phyloP scores from a whole-genome alignment of 2,113 vertebrate species.

The Saimiri boliviensis region DNA sequence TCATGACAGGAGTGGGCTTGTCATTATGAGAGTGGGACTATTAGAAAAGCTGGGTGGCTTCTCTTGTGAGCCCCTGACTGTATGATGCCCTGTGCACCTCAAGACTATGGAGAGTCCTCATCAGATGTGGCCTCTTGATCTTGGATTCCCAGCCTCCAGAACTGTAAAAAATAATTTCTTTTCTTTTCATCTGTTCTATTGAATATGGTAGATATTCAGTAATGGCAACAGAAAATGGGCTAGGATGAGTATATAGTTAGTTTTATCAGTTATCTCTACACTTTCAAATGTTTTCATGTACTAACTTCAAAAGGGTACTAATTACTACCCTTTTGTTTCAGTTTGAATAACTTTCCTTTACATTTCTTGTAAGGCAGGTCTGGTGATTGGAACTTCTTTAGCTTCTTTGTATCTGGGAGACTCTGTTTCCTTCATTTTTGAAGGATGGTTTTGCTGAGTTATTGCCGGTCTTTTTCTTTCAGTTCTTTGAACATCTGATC shows the following conservation, averaged over 20 bases:
- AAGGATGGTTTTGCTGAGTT: not conserved
- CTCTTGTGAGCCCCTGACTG: accelerated
- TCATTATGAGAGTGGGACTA: not conserved
- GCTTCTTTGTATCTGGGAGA: not conserved
- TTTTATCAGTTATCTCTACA: not conserved
- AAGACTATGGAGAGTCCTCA: not conserved
- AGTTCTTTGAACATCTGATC: not conserved
- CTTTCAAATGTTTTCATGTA: not conserved
- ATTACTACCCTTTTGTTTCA: not conserved
- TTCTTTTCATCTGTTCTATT: not conserved
- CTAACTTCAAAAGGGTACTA: not conserved
- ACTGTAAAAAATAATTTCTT: not conserved
- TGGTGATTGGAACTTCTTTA: not conserved
- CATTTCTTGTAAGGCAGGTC: not conserved
- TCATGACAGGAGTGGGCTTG: not conserved
- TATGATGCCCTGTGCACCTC: not conserved
- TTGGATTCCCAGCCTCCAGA: not conserved
- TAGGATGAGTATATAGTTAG: not conserved
- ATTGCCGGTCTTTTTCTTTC: not conserved
- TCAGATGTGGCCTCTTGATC: not conserved
- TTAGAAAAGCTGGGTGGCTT: not conserved
- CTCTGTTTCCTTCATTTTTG: not conserved
- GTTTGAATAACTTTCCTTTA: not conserved
- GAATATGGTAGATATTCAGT: not conserved
- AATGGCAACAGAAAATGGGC: not conserved